phyloP scores from a whole-genome alignment of 2,797 vertebrate species.

The Phalloptychus januarius region DNA sequence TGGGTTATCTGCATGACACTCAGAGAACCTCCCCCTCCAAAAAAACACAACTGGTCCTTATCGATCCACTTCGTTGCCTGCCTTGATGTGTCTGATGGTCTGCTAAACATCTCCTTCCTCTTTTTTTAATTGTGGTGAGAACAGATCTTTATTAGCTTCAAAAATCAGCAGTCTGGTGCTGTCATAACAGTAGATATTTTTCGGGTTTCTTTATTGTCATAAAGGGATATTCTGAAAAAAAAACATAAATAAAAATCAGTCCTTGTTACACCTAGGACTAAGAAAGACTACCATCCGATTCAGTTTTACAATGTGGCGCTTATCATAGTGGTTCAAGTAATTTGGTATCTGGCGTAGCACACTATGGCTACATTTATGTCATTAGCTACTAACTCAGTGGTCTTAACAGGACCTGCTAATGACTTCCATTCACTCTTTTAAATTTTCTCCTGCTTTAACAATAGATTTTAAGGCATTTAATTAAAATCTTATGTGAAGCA shows the following conservation, averaged over 20 bases:
- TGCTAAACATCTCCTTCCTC: background rate
- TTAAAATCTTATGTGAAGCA: background rate
- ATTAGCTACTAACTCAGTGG: background rate
- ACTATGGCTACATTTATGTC: background rate
- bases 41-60: no score
- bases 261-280: background rate
- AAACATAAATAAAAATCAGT: background rate
- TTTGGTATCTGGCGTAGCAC: background rate
- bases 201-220: background rate
- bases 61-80: background rate
- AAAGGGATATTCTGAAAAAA: background rate
- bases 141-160: background rate
- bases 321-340: background rate
- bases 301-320: background rate
- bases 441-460: background rate
- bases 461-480: background rate
- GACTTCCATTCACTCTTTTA: background rate
- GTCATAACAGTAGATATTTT: background rate
- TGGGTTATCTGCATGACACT: background rate
- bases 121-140: background rate
- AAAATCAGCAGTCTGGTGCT: background rate
- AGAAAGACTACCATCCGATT: background rate
- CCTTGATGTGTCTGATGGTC: background rate
- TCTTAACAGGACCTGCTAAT: background rate
- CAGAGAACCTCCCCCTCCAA: background rate